phyloP scores from a whole-genome alignment of 2,113 vertebrate genomes.

The Stigmatopora nigra region DNA sequence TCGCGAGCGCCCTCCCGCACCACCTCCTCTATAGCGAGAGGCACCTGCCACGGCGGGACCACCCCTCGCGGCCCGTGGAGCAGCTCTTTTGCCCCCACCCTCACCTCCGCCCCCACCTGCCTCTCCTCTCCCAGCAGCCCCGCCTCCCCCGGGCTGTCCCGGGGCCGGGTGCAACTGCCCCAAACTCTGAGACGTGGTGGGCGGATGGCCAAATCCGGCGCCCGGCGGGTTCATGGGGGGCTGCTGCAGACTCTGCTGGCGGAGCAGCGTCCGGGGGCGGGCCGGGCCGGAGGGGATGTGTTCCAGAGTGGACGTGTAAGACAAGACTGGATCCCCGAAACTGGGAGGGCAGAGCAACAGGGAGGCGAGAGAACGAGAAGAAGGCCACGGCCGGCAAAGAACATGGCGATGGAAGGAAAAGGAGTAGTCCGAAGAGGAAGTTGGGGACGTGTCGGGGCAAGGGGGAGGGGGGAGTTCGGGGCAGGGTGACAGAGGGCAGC shows the following conservation, averaged over 20 bases:
- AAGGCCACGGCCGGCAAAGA: conserved; percentile 60
- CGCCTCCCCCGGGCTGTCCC: conserved; percentile 70
- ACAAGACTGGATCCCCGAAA: conserved; percentile 87
- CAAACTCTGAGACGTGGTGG: conserved; percentile 93
- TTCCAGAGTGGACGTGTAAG: conserved; percentile 88
- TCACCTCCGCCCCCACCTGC: conserved; percentile 58
- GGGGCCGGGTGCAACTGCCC: conserved; percentile 82
- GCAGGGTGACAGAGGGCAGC: conserved; percentile 66
- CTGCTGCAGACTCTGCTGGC: conserved; percentile 96
- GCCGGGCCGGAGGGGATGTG: conserved; percentile 80
- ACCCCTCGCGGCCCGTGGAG: conserved; percentile 57
- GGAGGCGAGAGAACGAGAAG: conserved; percentile 63
- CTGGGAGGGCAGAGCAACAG: conserved; percentile 74
- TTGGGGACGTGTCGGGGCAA: conserved; percentile 36
- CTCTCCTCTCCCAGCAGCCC: conserved; percentile 72
- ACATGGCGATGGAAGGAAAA: conserved; percentile 65
- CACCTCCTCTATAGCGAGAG: conserved; percentile 75
- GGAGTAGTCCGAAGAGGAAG: conserved; percentile 65
- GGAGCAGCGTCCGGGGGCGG: conserved; percentile 86
- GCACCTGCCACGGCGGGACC: conserved; percentile 73
- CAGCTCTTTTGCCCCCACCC: conserved; percentile 58
- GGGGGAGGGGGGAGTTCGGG: conserved; percentile 48
- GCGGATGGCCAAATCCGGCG: conserved; percentile 75
- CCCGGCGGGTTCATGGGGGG: conserved; percentile 84
- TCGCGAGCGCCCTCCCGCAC: conserved; percentile 71